phyloP scores from a whole-genome alignment of 2,113 vertebrate genomes.

The Hypomesus transpacificus region DNA sequence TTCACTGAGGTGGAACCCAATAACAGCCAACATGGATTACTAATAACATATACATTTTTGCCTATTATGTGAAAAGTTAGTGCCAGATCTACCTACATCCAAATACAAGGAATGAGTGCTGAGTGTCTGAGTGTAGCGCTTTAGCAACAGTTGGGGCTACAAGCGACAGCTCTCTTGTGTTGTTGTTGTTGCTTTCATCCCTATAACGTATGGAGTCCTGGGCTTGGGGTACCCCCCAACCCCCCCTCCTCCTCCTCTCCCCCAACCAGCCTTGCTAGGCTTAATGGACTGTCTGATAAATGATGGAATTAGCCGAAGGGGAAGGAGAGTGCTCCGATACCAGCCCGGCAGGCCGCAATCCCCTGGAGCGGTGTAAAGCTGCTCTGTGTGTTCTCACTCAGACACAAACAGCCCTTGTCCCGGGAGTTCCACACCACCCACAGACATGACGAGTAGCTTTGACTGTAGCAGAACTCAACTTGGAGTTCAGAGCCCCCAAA shows the following conservation, averaged over 20 bases:
- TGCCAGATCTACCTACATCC: too few species aligned
- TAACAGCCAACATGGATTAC: background rate
- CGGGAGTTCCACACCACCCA: conserved; percentile 14
- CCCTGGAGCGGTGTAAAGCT: conserved; percentile 53
- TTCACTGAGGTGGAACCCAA: background rate
- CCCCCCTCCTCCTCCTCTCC: conserved; percentile 38
- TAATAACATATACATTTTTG: too few species aligned
- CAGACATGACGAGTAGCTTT: too few species aligned
- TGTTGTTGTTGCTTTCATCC: conserved; percentile 31
- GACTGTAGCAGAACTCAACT: too few species aligned
- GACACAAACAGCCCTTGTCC: conserved; percentile 15
- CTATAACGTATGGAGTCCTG: conserved; percentile 55
- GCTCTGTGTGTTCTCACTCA: conserved; percentile 38
- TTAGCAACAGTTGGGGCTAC: too few species aligned
- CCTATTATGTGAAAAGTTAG: too few species aligned
- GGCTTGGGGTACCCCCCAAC: background rate
- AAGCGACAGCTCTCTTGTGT: conserved; percentile 11
- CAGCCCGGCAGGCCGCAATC: conserved; percentile 44
- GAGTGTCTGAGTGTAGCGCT: conserved; percentile 14
- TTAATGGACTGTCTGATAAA: conserved; percentile 68
- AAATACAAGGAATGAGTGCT: background rate
- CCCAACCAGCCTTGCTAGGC: conserved; percentile 50
- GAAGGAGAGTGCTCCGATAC: conserved; percentile 58
- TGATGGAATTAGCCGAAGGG: conserved; percentile 60
- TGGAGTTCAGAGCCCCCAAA: too few species aligned